phyloP scores from a whole-genome alignment of 2,888 invertebrate genomes.

The Podabrus alpinus region DNA sequence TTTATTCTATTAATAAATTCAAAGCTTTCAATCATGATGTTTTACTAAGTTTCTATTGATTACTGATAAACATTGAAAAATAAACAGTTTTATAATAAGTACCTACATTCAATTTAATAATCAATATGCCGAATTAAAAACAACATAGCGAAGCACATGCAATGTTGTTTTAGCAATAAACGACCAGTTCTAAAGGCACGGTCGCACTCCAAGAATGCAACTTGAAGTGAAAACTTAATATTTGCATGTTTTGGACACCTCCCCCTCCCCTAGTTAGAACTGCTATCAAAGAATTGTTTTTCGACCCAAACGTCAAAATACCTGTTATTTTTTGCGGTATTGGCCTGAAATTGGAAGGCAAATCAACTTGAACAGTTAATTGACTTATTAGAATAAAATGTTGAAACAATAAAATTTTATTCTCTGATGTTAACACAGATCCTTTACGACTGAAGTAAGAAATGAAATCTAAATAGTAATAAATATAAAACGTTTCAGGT shows the following conservation, averaged over 20 bases:
- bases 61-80: background rate
- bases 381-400: constrained; percentile 18
- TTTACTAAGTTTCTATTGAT: background rate
- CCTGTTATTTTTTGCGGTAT: background rate
- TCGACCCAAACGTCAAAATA: background rate
- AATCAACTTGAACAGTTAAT: background rate
- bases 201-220: background rate
- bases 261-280: no score
- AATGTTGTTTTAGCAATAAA: background rate
- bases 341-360: background rate
- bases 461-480: constrained; percentile 40
- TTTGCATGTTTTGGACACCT: background rate
- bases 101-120: background rate
- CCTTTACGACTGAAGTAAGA: constrained; percentile 27
- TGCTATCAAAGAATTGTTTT: background rate
- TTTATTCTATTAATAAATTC: background rate
- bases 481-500: constrained; percentile 40
- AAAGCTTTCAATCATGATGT: background rate
- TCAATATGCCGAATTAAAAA: background rate
- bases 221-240: background rate
- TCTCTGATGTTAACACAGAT: background rate
- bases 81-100: background rate
- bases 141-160: background rate
- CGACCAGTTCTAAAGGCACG: background rate
- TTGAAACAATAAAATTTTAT: background rate